Conservation (phyloP, 2,797 vertebrate genomes). For the Hoplostethus mediterraneus region DNA sequence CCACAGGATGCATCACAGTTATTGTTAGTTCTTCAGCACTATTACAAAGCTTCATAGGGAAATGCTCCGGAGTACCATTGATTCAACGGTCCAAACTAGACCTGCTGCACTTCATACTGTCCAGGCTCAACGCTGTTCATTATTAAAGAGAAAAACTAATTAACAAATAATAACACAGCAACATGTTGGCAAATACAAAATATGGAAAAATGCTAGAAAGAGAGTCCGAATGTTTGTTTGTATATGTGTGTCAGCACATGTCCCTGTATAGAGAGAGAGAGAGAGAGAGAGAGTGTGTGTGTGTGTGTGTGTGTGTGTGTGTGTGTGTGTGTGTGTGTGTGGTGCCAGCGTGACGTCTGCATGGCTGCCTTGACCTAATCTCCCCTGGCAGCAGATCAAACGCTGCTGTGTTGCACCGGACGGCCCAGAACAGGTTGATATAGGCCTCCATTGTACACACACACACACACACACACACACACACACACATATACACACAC, state of each 20-base stretch:
- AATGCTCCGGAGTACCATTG: neutral
- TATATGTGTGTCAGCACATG: too few species aligned
- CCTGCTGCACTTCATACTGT: too few species aligned
- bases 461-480: conserved; percentile 16
- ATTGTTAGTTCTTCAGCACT: neutral
- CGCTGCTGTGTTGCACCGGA: conserved; percentile 32
- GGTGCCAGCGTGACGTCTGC: conserved; percentile 32
- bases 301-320: conserved; percentile 11
- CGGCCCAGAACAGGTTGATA: conserved; percentile 40
- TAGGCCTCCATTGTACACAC: conserved; percentile 45
- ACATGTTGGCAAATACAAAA: too few species aligned
- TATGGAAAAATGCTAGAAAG: neutral
- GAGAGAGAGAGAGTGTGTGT: conserved; percentile 1
- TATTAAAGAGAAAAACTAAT: too few species aligned
- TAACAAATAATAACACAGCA: too few species aligned
- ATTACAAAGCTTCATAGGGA: neutral
- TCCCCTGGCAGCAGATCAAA: conserved; percentile 70
- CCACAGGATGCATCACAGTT: neutral
- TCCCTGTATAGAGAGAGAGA: neutral
- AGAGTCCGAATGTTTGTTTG: neutral
- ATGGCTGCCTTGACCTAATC: conserved; percentile 51
- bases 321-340: conserved; percentile 2
- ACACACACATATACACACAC: conserved; percentile 5
- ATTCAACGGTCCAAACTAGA: neutral
- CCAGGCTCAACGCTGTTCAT: too few species aligned